Base-by-base conservation (phyloP, 2,113 vertebrate species). In the Rhombomys opimus region DNA sequence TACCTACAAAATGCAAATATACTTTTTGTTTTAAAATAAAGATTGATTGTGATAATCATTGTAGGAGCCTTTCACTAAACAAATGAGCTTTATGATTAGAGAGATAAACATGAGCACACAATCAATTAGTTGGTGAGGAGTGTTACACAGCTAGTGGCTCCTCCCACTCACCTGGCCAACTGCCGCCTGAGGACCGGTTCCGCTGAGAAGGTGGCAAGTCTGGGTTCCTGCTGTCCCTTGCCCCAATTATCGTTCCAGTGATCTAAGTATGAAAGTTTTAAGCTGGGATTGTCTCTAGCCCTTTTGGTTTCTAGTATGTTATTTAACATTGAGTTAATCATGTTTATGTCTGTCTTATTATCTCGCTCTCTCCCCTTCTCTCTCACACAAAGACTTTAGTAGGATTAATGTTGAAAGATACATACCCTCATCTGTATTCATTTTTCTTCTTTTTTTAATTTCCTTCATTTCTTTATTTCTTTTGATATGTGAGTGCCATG, bases 1-100 rank as follows among this genome's bases (percentile, higher is more conserved):
- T 85, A 87, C 75, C 87, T 91, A 54, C 68, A 91, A 78, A 95
- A 89, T 35, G n/a, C 46, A 96, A 91, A 87, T 75, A 80, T 61
- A 54, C 59, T 94, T 76, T 95, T 92, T 94, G 59, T 92, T 95
- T 75, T 87, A 82, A 94, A 97, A 72, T 95, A 89, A 95, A 91
- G 89, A 67, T 88, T 92, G 87, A 77, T 75, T 77, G 63, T 78
- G 52, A 87, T 89, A 54, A 88, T 78, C 72, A 89, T 63, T 57
- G n/a, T 35, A 87, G 92, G 82, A 80, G 52, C 54, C 77, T 86
- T 93, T 75, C n/a, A n/a, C 82, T 84, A 61, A 93, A 35, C 22
- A 73, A 4, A 25, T 65, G 20, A 68, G 84, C 52, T 93, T 76
- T 93, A 57, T 85, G 65, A 76, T 93, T 78, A 67, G 46, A 41